Evolutionary conservation across 23 tunicate species (phyloP).

Genomic region (Corella eumyota): DNA sequence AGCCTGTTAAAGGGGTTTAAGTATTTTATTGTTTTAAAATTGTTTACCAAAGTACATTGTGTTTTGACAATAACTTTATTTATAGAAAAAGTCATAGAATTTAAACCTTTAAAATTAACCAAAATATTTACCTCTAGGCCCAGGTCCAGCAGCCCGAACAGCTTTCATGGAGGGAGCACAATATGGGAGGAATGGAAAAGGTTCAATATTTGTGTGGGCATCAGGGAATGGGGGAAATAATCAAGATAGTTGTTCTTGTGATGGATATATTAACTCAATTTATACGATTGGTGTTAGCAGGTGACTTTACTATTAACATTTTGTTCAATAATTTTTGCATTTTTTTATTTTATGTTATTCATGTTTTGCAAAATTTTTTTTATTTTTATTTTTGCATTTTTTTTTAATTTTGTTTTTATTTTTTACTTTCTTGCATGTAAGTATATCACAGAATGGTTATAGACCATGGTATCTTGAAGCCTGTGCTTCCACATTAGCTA

Average conservation of each 20-base stretch:
- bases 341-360: neutral
- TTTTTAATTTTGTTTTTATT: neutral
- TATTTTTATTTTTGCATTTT: neutral
- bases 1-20: too few species aligned
- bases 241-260: constrained; percentile 87
- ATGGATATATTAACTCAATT: constrained; percentile 93
- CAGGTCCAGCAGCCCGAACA: constrained; percentile 59
- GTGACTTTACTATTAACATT: constrained; percentile 4
- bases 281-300: constrained; percentile 92
- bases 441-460: constrained; percentile 63
- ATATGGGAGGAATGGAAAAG: constrained; percentile 76
- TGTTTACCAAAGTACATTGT: too few species aligned
- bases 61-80: too few species aligned
- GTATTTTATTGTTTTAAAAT: too few species aligned
- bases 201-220: constrained; percentile 98
- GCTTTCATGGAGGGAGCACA: constrained; percentile 75
- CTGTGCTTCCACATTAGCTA: constrained; percentile 92
- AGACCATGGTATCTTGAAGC: constrained; percentile 94
- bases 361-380: neutral
- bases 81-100: too few species aligned
- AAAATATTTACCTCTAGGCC: too few species aligned
- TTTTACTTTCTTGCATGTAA: too few species aligned
- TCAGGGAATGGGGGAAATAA: constrained; percentile 97
- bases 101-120: too few species aligned
- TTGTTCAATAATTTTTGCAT: neutral